A percentile compares a stretch with the other conserved stretches of the same genome.
These are phyloP conservation scores for Pyralis farinalis DNA, from an alignment of 2,888 invertebrate genomes.

Conservation along the genomic window DNA sequence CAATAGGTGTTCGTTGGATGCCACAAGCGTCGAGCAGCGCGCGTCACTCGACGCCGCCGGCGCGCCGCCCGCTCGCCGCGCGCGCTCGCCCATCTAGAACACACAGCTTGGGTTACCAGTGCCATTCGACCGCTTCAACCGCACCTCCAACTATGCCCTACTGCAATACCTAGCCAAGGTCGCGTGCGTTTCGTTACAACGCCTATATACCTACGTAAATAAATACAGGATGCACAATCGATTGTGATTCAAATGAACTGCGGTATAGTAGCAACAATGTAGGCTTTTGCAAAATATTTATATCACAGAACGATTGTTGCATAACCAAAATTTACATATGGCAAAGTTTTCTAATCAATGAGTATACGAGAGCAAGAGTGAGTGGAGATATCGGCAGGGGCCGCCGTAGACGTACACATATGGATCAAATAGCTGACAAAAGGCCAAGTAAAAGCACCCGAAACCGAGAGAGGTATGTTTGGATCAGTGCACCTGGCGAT, in stretches of 20 bases:
- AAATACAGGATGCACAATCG: background rate
- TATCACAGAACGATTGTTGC: no score
- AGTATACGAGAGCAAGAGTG: no score
- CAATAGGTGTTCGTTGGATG: conserved; percentile 46
- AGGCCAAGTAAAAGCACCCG: no score
- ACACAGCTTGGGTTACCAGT: conserved; percentile 47
- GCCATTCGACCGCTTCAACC: conserved; percentile 8
- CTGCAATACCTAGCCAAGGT: conserved; percentile 12
- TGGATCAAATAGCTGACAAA: no score
- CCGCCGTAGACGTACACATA: no score
- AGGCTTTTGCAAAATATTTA: no score
- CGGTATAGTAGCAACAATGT: no score
- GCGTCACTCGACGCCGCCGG: conserved; percentile 64
- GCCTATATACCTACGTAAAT: background rate
- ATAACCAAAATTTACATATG: no score
- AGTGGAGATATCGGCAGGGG: no score
- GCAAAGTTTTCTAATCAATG: no score
- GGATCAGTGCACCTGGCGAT: no score
- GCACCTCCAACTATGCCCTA: conserved; percentile 5
- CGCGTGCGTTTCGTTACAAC: conserved; percentile 4
- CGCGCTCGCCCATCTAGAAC: conserved; percentile 73
- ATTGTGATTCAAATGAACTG: background rate
- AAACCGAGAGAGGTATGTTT: no score
- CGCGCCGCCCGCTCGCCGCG: conserved; percentile 59
- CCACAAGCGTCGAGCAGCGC: conserved; percentile 51